Percentiles rank a stretch among this genome's conserved stretches.
phyloP scores from a whole-genome alignment of 2,797 vertebrate species.

The Scyliorhinus canicula region DNA sequence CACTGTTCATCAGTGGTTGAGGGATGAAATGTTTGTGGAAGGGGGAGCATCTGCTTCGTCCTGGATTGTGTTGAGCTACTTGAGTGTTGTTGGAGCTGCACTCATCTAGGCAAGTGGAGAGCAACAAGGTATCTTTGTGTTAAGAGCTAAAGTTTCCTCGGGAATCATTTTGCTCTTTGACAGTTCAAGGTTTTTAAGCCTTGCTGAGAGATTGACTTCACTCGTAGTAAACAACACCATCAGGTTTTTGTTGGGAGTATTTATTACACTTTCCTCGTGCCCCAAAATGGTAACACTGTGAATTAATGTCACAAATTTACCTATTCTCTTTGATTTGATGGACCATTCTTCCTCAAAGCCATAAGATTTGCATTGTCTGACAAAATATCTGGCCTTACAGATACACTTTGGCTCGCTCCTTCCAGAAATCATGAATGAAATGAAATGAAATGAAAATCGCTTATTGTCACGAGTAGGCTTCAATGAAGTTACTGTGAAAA shows the following conservation, averaged over 20 bases:
- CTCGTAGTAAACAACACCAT: not conserved
- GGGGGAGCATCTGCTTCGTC: too few relatives aligned
- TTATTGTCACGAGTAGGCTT: too few relatives aligned
- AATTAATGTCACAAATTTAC: not conserved
- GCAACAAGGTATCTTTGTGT: not conserved
- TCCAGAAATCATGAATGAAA: too few relatives aligned
- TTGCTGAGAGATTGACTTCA: not conserved
- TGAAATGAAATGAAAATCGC: too few relatives aligned
- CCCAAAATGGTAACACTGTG: not conserved
- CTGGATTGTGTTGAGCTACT: too few relatives aligned
- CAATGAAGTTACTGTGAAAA: too few relatives aligned
- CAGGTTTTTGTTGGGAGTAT: not conserved
- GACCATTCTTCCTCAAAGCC: not conserved
- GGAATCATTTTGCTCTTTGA: not conserved
- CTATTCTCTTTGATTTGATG: not conserved
- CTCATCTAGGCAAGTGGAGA: too few relatives aligned
- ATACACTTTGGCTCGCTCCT: not conserved
- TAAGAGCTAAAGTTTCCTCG: not conserved
- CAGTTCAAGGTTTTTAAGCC: not conserved
- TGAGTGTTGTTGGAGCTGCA: too few relatives aligned
- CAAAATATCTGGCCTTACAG: not conserved
- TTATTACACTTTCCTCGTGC: not conserved
- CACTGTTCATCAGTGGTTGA: too few relatives aligned
- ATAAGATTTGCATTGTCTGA: not conserved
- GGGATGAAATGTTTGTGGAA: too few relatives aligned